Percentiles rank a stretch among this genome's conserved stretches.
Conservation (phyloP, 2,113 vertebrate genomes). For the Pantherophis guttatus region DNA sequence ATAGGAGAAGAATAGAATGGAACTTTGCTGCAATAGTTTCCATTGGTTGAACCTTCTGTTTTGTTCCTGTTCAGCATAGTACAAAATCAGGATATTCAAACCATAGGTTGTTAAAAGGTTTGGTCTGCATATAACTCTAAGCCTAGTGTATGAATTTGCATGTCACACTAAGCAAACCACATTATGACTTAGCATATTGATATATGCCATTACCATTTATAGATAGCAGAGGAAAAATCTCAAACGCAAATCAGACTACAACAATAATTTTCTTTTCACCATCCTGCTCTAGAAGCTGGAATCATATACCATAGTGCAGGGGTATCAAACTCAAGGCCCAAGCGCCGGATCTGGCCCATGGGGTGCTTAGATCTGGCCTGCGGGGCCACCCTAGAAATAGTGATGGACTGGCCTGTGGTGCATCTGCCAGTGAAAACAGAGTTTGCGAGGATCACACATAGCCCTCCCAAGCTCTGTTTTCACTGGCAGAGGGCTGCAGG, state of each 20-base stretch:
- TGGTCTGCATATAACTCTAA: neutral
- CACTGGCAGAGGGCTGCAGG: no score
- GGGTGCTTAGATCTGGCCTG: no score
- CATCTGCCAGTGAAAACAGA: no score
- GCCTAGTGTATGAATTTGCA: neutral
- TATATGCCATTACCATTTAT: neutral
- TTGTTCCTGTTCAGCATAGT: neutral
- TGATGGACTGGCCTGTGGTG: no score
- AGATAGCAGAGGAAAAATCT: neutral
- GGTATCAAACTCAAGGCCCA: no score
- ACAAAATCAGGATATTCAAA: neutral
- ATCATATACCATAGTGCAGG: neutral
- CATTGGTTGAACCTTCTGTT: neutral
- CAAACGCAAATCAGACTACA: neutral
- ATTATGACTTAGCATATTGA: neutral
- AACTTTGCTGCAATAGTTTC: no score
- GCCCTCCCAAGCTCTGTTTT: no score
- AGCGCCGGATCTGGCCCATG: no score
- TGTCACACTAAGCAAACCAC: neutral
- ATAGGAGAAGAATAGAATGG: no score
- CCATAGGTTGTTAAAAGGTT: neutral
- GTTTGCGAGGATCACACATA: no score
- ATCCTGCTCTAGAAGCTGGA: neutral
- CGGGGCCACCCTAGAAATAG: no score
- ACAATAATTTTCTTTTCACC: neutral